Evolutionary conservation across 2,888 invertebrate genomes (phyloP).

Genomic region (Eupithecia pulchellata): DNA sequence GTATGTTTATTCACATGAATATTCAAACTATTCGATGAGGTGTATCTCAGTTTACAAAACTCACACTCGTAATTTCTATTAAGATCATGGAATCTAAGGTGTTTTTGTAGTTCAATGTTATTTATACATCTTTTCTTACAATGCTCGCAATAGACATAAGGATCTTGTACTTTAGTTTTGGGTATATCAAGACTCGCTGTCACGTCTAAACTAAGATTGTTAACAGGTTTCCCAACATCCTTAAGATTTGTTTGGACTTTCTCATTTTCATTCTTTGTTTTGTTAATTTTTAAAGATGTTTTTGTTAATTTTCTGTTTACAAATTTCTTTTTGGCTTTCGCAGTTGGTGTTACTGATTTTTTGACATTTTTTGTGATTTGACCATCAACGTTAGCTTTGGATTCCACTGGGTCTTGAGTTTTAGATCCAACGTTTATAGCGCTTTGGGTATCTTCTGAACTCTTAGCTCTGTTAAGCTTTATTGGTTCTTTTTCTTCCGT

Average conservation of each 20-base stretch:
- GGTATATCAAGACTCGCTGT: not conserved
- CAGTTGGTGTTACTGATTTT: not conserved
- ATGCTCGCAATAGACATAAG: slow-evolving; percentile 23
- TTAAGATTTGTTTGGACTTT: not conserved
- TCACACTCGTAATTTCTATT: slow-evolving; percentile 29
- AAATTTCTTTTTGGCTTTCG: not conserved
- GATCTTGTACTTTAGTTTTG: slow-evolving; percentile 8
- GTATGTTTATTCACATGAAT: slow-evolving; percentile 10
- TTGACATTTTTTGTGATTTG: not conserved
- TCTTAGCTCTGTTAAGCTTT: not conserved
- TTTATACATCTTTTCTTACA: slow-evolving; percentile 27
- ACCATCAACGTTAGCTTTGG: not conserved
- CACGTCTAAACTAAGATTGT: not conserved
- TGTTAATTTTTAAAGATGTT: not conserved
- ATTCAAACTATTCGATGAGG: not conserved
- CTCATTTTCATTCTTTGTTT: not conserved
- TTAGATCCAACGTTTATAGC: not conserved
- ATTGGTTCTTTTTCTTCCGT: not conserved
- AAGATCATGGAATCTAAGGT: slow-evolving; percentile 32
- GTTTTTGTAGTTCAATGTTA: slow-evolving; percentile 26
- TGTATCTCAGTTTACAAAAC: slow-evolving; percentile 25
- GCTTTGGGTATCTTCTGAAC: not conserved
- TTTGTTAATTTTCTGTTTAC: not conserved
- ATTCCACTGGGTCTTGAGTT: not conserved
- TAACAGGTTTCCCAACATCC: not conserved